Evolutionary conservation across 2,888 invertebrate genomes (phyloP).

Genomic region (Hirtodrosophila histrioides): DNA sequence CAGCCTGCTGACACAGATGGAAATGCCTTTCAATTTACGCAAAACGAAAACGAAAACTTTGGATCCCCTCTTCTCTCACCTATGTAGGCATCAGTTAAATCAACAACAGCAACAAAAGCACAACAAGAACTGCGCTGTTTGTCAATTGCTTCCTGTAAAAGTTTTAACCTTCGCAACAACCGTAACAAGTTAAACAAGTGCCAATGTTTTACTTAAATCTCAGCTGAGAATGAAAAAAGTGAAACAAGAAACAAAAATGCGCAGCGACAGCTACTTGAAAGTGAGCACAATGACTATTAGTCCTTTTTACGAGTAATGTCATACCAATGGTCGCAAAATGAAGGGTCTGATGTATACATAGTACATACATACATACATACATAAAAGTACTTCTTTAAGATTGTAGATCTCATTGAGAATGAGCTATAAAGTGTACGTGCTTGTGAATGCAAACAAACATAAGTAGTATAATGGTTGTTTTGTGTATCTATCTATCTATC

Average conservation of each 20-base stretch:
- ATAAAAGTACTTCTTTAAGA: too few relatives aligned
- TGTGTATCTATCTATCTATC: not conserved
- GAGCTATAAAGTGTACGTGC: not conserved
- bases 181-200: slow-evolving; percentile 52
- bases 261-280: slow-evolving; percentile 37
- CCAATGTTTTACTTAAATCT: slow-evolving; percentile 70
- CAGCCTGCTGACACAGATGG: slow-evolving; percentile 23
- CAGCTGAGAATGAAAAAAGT: slow-evolving; percentile 24
- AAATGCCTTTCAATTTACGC: slow-evolving; percentile 27
- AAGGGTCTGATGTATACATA: too few relatives aligned
- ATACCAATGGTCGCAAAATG: too few relatives aligned
- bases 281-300: slow-evolving; percentile 49
- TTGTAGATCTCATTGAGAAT: too few relatives aligned
- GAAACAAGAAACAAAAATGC: slow-evolving; percentile 29
- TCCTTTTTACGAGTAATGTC: slow-evolving; percentile 7
- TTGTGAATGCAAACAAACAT: not conserved
- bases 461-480: too few relatives aligned
- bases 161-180: slow-evolving; percentile 38
- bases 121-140: slow-evolving; percentile 3
- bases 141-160: slow-evolving; percentile 50
- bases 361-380: too few relatives aligned
- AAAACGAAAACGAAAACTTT: slow-evolving; percentile 25
- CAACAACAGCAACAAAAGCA: slow-evolving; percentile 2
- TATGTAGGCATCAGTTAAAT: slow-evolving; percentile 15
- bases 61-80: slow-evolving; percentile 10